Conservation (phyloP, 2,888 invertebrate genomes). For the Eurois occulta region DNA sequence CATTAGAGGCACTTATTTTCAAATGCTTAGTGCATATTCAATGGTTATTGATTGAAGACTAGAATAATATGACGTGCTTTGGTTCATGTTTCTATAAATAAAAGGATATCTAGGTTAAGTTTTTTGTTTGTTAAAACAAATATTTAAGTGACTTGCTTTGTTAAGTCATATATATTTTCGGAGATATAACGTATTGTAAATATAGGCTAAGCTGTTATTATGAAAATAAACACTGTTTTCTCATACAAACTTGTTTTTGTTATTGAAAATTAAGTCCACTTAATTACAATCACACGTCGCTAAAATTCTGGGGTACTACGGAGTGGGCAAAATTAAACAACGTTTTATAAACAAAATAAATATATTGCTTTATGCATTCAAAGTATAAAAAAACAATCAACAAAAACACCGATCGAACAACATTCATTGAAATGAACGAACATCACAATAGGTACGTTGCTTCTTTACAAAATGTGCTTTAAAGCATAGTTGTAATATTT, state of each 20-base stretch:
- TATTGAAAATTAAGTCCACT: not conserved
- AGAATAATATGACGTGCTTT: not conserved
- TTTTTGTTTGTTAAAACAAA: conserved; percentile 16
- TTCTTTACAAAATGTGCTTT: conserved; percentile 60
- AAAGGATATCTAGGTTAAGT: not conserved
- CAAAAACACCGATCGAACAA: conserved; percentile 73
- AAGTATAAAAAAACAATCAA: conserved; percentile 81
- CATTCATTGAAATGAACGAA: conserved; percentile 73
- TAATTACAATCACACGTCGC: not conserved
- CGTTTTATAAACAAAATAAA: conserved; percentile 79
- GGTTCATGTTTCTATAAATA: not conserved
- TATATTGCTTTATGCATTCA: conserved; percentile 84
- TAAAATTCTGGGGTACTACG: not conserved
- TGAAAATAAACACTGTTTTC: conserved; percentile 47
- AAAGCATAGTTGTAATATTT: conserved; percentile 60
- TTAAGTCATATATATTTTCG: conserved; percentile 24
- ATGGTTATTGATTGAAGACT: not conserved
- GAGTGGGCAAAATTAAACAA: conserved; percentile 74
- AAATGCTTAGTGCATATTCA: not conserved
- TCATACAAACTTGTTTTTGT: not conserved
- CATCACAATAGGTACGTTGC: conserved; percentile 56
- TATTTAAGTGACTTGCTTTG: conserved; percentile 17
- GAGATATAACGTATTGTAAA: conserved; percentile 58
- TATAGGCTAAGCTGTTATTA: conserved; percentile 59
- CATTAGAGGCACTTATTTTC: conserved; percentile 9